phyloP scores from a whole-genome alignment of 2,888 invertebrate species.

The Melanostoma mellinum region DNA sequence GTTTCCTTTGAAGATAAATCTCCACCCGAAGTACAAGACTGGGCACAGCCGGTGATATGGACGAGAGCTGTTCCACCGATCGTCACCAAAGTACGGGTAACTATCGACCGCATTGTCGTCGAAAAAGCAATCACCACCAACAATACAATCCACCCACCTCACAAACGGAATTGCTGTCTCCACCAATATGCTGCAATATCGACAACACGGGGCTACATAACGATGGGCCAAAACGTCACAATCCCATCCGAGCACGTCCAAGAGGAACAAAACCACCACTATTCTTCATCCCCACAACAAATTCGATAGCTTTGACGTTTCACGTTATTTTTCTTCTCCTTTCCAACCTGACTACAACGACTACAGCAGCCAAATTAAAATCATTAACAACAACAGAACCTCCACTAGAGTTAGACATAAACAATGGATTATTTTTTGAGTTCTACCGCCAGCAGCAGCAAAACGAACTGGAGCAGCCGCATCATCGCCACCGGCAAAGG shows the following conservation, averaged over 20 bases:
- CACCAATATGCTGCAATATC: constrained; percentile 50
- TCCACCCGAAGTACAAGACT: constrained; percentile 66
- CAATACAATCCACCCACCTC: constrained; percentile 53
- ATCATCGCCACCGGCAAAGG: constrained; percentile 62
- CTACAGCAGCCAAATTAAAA: constrained; percentile 67
- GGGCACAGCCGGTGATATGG: constrained; percentile 75
- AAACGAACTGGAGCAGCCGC: constrained; percentile 58
- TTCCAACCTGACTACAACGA: constrained; percentile 66
- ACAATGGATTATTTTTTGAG: constrained; percentile 67
- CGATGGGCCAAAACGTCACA: constrained; percentile 45
- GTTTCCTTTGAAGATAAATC: constrained; percentile 74
- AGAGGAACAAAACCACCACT: constrained; percentile 37
- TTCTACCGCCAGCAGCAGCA: constrained; percentile 62
- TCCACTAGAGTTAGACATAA: constrained; percentile 74
- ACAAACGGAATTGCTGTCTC: constrained; percentile 50
- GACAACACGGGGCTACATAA: constrained; percentile 44
- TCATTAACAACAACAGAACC: constrained; percentile 73
- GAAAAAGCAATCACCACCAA: constrained; percentile 56
- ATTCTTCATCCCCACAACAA: constrained; percentile 21
- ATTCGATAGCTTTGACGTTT: constrained; percentile 70
- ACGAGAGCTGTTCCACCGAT: constrained; percentile 73
- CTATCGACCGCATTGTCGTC: constrained; percentile 67
- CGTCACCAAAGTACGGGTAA: constrained; percentile 68
- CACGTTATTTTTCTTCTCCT: constrained; percentile 58
- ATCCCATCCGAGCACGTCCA: constrained; percentile 31